Conservation (phyloP, 2,888 invertebrate genomes). For the Hydroisotoma schaefferi region DNA sequence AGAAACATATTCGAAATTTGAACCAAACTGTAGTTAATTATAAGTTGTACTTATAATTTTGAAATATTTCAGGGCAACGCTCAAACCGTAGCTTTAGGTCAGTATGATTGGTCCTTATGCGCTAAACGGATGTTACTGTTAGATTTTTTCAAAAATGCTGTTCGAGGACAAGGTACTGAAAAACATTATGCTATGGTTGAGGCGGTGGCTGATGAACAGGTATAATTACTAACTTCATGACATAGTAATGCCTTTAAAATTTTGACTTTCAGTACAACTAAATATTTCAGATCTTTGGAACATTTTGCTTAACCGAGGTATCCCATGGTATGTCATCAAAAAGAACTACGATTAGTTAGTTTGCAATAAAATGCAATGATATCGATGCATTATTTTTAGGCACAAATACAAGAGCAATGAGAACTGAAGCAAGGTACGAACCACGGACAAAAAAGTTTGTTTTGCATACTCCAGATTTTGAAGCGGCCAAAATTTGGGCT, state of each 20-base stretch:
- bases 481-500: constrained; percentile 80
- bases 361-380: no score
- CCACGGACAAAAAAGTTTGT: constrained; percentile 67
- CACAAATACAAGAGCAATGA: constrained; percentile 82
- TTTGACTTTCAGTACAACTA: no score
- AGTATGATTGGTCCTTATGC: constrained; percentile 48
- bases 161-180: constrained; percentile 52
- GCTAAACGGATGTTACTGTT: constrained; percentile 42
- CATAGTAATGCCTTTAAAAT: no score
- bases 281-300: constrained; percentile 34
- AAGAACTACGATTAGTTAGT: no score
- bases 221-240: no score
- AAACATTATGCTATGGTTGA: constrained; percentile 52
- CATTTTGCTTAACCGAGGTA: constrained; percentile 69
- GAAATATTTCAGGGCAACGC: constrained; percentile 26
- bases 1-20: background rate
- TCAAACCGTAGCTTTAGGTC: constrained; percentile 42
- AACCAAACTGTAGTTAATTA: background rate
- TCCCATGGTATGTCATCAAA: constrained; percentile 61
- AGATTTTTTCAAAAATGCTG: constrained; percentile 52
- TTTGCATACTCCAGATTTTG: constrained; percentile 70
- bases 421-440: constrained; percentile 78
- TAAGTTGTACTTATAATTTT: background rate
- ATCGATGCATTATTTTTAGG: constrained; percentile 51
- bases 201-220: constrained; percentile 51